Conservation (phyloP, 2,797 vertebrate species). For the Erethizon dorsatum region DNA sequence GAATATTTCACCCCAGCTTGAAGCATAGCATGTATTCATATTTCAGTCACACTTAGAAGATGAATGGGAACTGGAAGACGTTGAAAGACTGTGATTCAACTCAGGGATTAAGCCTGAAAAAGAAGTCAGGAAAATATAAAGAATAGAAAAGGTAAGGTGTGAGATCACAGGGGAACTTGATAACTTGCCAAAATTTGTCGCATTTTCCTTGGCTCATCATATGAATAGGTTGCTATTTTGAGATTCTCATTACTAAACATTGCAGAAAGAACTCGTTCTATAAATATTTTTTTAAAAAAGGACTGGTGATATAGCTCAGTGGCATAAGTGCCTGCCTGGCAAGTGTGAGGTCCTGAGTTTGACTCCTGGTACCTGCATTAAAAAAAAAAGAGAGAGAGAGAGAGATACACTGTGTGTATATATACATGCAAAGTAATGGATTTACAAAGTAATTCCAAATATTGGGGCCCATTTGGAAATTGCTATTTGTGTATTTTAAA, state of each 20-base stretch:
- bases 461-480: neutral
- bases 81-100: slow-evolving; percentile 70
- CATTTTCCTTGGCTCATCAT: slow-evolving; percentile 57
- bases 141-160: slow-evolving; percentile 63
- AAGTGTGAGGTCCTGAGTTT: too few relatives aligned
- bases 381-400: too few relatives aligned
- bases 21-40: slow-evolving; percentile 53
- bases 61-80: slow-evolving; percentile 64
- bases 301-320: too few relatives aligned
- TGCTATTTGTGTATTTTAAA: neutral
- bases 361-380: too few relatives aligned
- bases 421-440: neutral
- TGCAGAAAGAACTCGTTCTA: slow-evolving; percentile 21
- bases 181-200: slow-evolving; percentile 66
- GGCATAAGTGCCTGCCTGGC: too few relatives aligned
- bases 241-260: slow-evolving; percentile 11
- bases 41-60: slow-evolving; percentile 69
- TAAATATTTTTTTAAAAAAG: too few relatives aligned
- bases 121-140: slow-evolving; percentile 58
- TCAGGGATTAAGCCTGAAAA: slow-evolving; percentile 61
- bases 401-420: neutral
- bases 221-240: slow-evolving; percentile 68
- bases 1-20: slow-evolving; percentile 36
- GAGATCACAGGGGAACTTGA: slow-evolving; percentile 43
- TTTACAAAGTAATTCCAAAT: slow-evolving; percentile 47